Percentiles rank a stretch among this genome's conserved stretches.
These are phyloP conservation scores for Notarius lentiginosus DNA, from an alignment of 2,113 vertebrate species.

Conservation along the genomic window DNA sequence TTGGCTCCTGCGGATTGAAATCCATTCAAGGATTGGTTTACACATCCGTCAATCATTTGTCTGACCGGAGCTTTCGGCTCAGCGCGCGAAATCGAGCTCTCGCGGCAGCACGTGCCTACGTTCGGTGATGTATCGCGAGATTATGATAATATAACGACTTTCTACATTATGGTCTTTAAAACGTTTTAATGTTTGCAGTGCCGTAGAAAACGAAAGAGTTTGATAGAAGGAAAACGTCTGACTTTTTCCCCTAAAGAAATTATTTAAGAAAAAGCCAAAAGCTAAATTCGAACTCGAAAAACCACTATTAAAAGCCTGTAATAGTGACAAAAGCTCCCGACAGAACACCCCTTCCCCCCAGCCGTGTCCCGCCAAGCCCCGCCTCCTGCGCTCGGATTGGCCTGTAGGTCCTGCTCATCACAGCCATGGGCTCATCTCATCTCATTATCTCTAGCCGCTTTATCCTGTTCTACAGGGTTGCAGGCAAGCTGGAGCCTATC, in stretches of 20 bases:
- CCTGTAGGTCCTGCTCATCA: too few relatives aligned
- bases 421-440: background rate
- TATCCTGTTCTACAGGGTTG: too few relatives aligned
- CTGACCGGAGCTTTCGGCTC: slow-evolving; percentile 68
- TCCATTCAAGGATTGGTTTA: slow-evolving; percentile 47
- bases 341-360: too few relatives aligned
- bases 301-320: background rate
- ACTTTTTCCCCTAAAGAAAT: background rate
- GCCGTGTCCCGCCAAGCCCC: background rate
- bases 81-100: slow-evolving; percentile 79
- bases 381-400: background rate
- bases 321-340: background rate
- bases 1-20: slow-evolving; percentile 49
- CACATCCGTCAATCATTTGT: slow-evolving; percentile 47
- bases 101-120: slow-evolving; percentile 64
- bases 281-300: too few relatives aligned
- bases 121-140: slow-evolving; percentile 66
- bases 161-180: background rate
- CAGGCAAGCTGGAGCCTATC: too few relatives aligned
- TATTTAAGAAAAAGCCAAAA: background rate
- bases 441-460: too few relatives aligned
- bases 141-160: slow-evolving; percentile 33
- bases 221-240: background rate
- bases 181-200: background rate
- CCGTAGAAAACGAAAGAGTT: background rate